These are phyloP conservation scores for Enteromius radiatus DNA, from an alignment of 2,797 vertebrate genomes.

Conservation along the genomic window DNA sequence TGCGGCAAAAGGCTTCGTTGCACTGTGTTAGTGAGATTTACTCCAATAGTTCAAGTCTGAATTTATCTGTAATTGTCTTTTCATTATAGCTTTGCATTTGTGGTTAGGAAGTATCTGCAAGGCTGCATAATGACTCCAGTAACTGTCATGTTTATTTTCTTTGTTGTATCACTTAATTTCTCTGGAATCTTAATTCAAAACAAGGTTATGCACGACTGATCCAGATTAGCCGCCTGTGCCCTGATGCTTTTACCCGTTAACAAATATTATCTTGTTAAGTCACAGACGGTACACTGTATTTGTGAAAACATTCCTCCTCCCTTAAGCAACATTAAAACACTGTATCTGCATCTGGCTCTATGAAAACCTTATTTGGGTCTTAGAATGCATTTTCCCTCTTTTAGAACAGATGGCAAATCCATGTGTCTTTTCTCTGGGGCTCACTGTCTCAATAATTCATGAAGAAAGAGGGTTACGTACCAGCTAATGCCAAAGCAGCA, in stretches of 20 bases:
- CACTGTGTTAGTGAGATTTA: background rate
- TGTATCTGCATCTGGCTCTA: constrained; percentile 48
- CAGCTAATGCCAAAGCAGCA: constrained; percentile 64
- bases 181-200: constrained; percentile 29
- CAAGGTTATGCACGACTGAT: constrained; percentile 28
- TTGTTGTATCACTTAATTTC: constrained; percentile 23
- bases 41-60: constrained; percentile 5
- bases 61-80: constrained; percentile 34
- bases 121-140: constrained; percentile 7
- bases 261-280: constrained; percentile 39
- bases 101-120: background rate
- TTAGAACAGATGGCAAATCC: constrained; percentile 72
- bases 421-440: constrained; percentile 63
- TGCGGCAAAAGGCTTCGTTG: background rate
- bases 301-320: background rate
- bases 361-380: constrained; percentile 52
- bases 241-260: constrained; percentile 22
- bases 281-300: constrained; percentile 9
- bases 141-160: constrained; percentile 36
- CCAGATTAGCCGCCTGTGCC: constrained; percentile 12
- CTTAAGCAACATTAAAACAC: constrained; percentile 36
- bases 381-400: constrained; percentile 61
- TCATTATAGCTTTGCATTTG: constrained; percentile 15
- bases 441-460: constrained; percentile 68
- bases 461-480: constrained; percentile 68